Base-by-base conservation (phyloP, 1,140 invertebrate genomes). In the Caenorhabditis elegans region DNA sequence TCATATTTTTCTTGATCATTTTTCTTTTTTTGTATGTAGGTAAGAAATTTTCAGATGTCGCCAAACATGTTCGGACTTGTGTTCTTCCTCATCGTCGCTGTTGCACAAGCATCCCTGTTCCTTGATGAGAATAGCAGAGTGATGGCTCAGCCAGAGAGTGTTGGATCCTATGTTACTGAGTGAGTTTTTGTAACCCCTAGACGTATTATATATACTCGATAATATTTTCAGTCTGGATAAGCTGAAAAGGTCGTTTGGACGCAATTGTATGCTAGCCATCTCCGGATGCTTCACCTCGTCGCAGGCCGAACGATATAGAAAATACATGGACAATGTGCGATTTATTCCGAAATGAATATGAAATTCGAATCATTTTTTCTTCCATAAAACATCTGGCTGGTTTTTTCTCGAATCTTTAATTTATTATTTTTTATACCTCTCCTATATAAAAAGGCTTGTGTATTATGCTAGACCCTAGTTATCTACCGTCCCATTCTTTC, bases 221-320 rank as follows among this genome's bases (percentile, higher is more conserved):
- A 43, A 8, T 43, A 15, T 31, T 77, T 77, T 28, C 46, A 77
- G 76, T 48, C 8, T 77, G 3, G 76, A 48, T 26, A 77, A 77
- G 19, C n/a, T 48, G 76, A 77, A 77, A 19, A 48, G 76, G 19
- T 49, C 76, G 2, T 77, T 77, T 34, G 76, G 76, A 19, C 76
- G 76, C 17, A 77, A 77, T 31, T 77, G 76, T 19, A 77, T 77
- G 76, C 49, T 77, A 24, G 34, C 46, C 43, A 77, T 77, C 48
- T 19, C 76, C 8, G 76, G 76, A 10, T 77, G 76, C 24, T 77
- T 77, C 46, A 77, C 76, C 0, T 77, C 76, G 4, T 51, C 46
- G 6, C 76, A 77, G 15, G 46, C 46, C 2, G 76, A 77, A 36
- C 76, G 76, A 8, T 51, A 49, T 49, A 26, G 76, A 4, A 77